These are phyloP conservation scores for Zoanthus sansibaricus DNA, from an alignment of 92 coral and sea anemone genomes.

Conservation along the genomic window DNA sequence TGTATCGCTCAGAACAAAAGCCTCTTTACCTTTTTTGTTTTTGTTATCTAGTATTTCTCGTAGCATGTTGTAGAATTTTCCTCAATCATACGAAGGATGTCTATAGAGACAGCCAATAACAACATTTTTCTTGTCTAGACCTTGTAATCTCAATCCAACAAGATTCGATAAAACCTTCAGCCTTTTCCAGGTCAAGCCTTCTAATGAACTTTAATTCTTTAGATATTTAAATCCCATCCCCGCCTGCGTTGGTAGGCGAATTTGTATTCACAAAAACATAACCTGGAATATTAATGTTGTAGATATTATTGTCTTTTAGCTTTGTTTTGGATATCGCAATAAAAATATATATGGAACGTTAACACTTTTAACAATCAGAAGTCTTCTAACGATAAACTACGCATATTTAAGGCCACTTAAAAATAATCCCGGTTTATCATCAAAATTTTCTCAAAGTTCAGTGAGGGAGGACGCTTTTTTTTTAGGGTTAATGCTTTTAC, in stretches of 20 bases:
- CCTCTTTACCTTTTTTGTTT: conserved; percentile 35
- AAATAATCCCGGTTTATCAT: no score
- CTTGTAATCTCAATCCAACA: conserved; percentile 54
- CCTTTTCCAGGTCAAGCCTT: conserved; percentile 52
- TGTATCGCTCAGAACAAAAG: conserved; percentile 5
- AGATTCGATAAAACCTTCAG: conserved; percentile 46
- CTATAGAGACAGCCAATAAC: conserved; percentile 53
- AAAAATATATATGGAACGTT: conserved; percentile 21
- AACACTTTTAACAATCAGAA: conserved; percentile 6
- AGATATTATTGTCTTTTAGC: conserved; percentile 30
- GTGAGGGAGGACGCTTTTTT: no score
- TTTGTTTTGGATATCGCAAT: conserved; percentile 44
- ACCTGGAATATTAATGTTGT: conserved; percentile 45
- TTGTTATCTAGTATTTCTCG: not conserved
- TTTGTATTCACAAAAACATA: conserved; percentile 61
- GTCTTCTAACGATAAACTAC: no score
- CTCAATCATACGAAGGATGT: conserved; percentile 39
- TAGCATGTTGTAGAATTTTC: not conserved
- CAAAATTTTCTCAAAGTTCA: no score
- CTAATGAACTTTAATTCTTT: conserved; percentile 49
- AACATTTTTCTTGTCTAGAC: conserved; percentile 19
- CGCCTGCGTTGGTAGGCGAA: conserved; percentile 62
- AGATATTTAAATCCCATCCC: conserved; percentile 60
- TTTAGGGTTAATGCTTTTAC: no score
- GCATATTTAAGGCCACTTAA: no score